A percentile compares a stretch with the other conserved stretches of the same genome.
Conservation (phyloP, 2,888 invertebrate genomes). For the Lasiommata megera region DNA sequence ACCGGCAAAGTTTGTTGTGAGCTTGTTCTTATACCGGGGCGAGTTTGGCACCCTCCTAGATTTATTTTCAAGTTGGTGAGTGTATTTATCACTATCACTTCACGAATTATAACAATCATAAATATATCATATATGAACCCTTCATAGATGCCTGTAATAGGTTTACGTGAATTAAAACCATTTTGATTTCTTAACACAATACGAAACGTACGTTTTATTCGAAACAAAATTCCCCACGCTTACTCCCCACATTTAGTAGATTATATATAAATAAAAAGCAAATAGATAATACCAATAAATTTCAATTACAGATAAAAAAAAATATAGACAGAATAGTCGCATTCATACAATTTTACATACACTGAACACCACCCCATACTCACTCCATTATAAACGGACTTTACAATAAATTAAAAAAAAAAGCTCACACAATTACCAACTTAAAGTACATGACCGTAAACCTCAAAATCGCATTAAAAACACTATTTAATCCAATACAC, state of each 20-base stretch:
- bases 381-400: slow-evolving; percentile 17
- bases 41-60: too few relatives aligned
- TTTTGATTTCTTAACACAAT: too few relatives aligned
- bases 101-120: too few relatives aligned
- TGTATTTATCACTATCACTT: too few relatives aligned
- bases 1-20: too few relatives aligned
- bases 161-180: too few relatives aligned
- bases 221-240: neutral
- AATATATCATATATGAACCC: too few relatives aligned
- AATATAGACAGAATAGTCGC: slow-evolving; percentile 19
- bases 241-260: neutral
- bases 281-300: slow-evolving; percentile 16
- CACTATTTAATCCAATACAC: neutral
- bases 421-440: neutral
- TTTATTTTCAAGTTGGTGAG: too few relatives aligned
- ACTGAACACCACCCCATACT: slow-evolving; percentile 18
- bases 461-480: neutral
- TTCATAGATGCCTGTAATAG: too few relatives aligned
- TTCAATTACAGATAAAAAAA: slow-evolving; percentile 22
- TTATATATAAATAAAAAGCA: slow-evolving; percentile 15
- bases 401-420: neutral
- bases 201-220: too few relatives aligned
- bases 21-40: too few relatives aligned
- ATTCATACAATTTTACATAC: slow-evolving; percentile 24
- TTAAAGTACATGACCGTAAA: neutral